Percentiles rank a stretch among this genome's conserved stretches.
phyloP scores from a whole-genome alignment of 1,140 invertebrate species.

The Adoxophyes honmai region DNA sequence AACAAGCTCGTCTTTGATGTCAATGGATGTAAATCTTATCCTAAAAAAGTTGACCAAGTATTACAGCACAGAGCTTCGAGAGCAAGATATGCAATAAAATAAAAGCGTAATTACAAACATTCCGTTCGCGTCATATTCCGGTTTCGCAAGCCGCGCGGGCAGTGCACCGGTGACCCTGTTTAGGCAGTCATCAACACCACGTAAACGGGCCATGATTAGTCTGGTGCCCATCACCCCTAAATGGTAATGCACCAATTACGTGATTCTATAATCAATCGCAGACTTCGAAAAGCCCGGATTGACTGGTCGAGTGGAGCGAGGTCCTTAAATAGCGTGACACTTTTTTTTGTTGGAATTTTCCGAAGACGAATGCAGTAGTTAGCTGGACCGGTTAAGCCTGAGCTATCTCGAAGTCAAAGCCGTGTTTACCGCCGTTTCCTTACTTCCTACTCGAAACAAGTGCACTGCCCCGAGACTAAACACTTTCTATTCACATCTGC shows the following conservation, averaged over 20 bases:
- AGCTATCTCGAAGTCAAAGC: background rate
- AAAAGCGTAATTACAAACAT: slow-evolving; percentile 1
- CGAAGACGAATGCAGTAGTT: background rate
- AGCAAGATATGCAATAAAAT: slow-evolving; percentile 2
- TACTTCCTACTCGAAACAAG: slow-evolving; percentile 24
- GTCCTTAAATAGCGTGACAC: background rate
- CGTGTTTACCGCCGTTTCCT: slow-evolving; percentile 17
- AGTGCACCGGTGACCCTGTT: slow-evolving; percentile 6
- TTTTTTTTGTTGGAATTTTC: slow-evolving; percentile 2
- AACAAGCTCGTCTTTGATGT: too few relatives aligned
- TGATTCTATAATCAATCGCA: background rate
- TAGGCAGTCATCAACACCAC: background rate
- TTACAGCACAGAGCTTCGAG: too few relatives aligned
- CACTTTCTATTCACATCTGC: slow-evolving; percentile 16
- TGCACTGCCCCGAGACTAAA: slow-evolving; percentile 20
- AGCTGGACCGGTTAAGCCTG: background rate
- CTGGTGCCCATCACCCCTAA: background rate
- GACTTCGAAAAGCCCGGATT: background rate
- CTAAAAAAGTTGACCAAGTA: too few relatives aligned
- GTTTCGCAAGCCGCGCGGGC: background rate
- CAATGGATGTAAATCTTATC: too few relatives aligned
- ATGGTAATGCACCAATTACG: background rate
- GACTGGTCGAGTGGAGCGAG: background rate
- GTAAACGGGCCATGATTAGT: background rate
- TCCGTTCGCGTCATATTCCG: slow-evolving; percentile 3